Conservation (phyloP, 2,113 vertebrate genomes). For the Pedetes capensis region DNA sequence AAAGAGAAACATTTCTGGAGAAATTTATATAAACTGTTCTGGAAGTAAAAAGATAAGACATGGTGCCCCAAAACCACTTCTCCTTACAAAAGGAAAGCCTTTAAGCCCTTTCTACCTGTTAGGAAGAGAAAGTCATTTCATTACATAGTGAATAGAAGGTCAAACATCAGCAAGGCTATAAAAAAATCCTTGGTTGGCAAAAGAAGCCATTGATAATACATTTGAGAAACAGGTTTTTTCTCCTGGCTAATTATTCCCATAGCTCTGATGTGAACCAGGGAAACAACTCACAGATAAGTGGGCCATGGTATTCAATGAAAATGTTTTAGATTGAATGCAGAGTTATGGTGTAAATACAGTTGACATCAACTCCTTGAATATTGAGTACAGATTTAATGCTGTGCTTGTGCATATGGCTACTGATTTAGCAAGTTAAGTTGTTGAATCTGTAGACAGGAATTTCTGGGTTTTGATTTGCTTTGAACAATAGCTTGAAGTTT, state of each 20-base stretch:
- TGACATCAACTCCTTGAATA: background rate
- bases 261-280: background rate
- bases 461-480: background rate
- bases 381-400: background rate
- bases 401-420: background rate
- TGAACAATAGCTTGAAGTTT: background rate
- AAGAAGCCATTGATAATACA: background rate
- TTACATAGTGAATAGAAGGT: background rate
- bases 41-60: conserved; percentile 79
- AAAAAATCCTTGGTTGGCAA: background rate
- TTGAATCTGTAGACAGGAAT: background rate
- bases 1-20: conserved; percentile 63
- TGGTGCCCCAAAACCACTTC: conserved; percentile 55
- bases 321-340: background rate
- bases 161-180: background rate
- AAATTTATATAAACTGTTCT: conserved; percentile 74
- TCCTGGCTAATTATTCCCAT: background rate
- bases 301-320: no score
- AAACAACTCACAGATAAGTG: background rate
- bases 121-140: background rate
- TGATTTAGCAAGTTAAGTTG: background rate
- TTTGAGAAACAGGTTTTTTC: background rate
- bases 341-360: no score
- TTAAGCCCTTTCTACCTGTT: background rate
- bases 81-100: background rate